Conservation (phyloP, 2,113 vertebrate genomes). For the Emydocephalus ijimae region DNA sequence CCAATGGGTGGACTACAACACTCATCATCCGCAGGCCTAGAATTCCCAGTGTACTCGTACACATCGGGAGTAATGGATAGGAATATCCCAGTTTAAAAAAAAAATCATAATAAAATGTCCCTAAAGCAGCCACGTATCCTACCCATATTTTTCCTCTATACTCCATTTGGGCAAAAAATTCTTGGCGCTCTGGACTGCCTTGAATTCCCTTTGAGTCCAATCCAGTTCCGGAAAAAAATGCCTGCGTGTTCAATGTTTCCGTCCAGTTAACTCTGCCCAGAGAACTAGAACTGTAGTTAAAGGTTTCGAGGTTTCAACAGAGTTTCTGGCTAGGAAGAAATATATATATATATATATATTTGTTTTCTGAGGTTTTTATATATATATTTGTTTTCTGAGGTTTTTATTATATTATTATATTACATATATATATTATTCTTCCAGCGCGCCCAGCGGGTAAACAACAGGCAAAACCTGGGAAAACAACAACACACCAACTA, state of each 20-base stretch:
- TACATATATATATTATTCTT: background rate
- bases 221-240: background rate
- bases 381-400: too few relatives aligned
- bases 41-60: background rate
- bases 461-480: background rate
- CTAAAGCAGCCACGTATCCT: background rate
- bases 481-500: too few relatives aligned
- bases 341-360: too few relatives aligned
- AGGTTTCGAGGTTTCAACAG: background rate
- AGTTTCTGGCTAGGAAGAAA: background rate
- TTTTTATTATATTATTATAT: too few relatives aligned
- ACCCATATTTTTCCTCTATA: background rate
- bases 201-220: background rate
- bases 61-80: background rate
- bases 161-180: background rate
- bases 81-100: background rate
- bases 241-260: background rate
- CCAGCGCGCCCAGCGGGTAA: background rate
- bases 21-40: background rate
- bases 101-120: background rate
- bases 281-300: background rate
- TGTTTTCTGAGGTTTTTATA: too few relatives aligned
- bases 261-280: background rate
- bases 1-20: background rate
- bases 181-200: background rate